phyloP scores from a whole-genome alignment of 2,113 vertebrate genomes.

The Apistogramma diplotaenia region DNA sequence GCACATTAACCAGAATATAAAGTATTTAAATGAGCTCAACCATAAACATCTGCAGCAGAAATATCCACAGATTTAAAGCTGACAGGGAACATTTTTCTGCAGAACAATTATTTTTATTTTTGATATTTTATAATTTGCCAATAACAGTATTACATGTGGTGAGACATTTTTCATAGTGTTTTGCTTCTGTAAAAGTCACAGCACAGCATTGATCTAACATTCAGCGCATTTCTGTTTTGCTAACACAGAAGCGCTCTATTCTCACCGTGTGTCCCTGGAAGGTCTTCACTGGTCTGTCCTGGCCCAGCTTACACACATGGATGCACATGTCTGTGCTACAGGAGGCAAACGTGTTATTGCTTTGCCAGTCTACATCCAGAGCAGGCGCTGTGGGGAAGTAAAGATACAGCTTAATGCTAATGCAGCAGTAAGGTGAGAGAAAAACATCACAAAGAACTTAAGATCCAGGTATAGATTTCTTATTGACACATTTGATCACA shows the following conservation, averaged over 20 bases:
- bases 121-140: not conserved
- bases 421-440: not conserved
- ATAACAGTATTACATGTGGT: not conserved
- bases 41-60: too few species aligned
- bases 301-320: slow-evolving; percentile 97
- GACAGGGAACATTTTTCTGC: too few species aligned
- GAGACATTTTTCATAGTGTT: too few species aligned
- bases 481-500: not conserved
- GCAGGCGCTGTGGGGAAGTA: slow-evolving; percentile 83
- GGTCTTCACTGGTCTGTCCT: slow-evolving; percentile 98
- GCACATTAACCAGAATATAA: too few species aligned
- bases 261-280: slow-evolving; percentile 99
- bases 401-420: not conserved
- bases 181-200: not conserved
- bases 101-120: not conserved
- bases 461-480: not conserved
- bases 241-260: not conserved
- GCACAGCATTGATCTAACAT: not conserved
- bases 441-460: not conserved
- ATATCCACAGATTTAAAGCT: too few species aligned
- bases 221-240: not conserved
- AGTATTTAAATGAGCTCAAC: too few species aligned
- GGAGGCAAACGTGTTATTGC: slow-evolving; percentile 98
- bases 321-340: slow-evolving; percentile 99
- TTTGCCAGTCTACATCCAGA: slow-evolving; percentile 99